Percentiles rank a stretch among this genome's conserved stretches.
Evolutionary conservation across 2,888 invertebrate genomes (phyloP).

Genomic region (Dryocosmus kuriphilus): DNA sequence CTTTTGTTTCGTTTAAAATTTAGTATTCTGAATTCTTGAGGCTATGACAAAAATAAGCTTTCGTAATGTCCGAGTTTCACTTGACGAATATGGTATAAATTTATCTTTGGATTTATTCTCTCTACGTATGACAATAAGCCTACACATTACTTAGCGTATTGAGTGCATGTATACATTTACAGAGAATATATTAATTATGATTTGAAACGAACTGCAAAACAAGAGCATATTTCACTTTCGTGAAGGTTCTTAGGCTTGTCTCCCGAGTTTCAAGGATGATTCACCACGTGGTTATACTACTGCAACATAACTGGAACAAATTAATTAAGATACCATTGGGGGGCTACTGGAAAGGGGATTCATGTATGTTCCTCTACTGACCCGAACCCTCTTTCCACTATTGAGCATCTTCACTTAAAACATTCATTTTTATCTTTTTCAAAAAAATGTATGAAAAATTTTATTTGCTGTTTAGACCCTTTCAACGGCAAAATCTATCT

Average conservation of each 20-base stretch:
- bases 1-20: not conserved
- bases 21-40: not conserved
- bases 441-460: too few species aligned
- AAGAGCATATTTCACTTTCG: conserved; percentile 19
- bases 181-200: conserved; percentile 20
- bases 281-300: conserved; percentile 17
- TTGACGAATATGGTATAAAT: not conserved
- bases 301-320: too few species aligned
- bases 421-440: too few species aligned
- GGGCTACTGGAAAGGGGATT: too few species aligned
- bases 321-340: too few species aligned
- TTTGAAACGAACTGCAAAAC: not conserved
- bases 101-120: not conserved
- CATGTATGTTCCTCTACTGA: too few species aligned
- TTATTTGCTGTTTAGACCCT: too few species aligned
- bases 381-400: too few species aligned
- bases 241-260: conserved; percentile 20
- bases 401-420: too few species aligned
- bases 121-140: not conserved
- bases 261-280: conserved; percentile 14
- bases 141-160: not conserved
- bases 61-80: not conserved
- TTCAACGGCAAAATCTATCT: too few species aligned
- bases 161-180: not conserved
- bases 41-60: not conserved